These are phyloP conservation scores for Psophia crepitans DNA, from an alignment of 2,113 vertebrate species.

Conservation along the genomic window DNA sequence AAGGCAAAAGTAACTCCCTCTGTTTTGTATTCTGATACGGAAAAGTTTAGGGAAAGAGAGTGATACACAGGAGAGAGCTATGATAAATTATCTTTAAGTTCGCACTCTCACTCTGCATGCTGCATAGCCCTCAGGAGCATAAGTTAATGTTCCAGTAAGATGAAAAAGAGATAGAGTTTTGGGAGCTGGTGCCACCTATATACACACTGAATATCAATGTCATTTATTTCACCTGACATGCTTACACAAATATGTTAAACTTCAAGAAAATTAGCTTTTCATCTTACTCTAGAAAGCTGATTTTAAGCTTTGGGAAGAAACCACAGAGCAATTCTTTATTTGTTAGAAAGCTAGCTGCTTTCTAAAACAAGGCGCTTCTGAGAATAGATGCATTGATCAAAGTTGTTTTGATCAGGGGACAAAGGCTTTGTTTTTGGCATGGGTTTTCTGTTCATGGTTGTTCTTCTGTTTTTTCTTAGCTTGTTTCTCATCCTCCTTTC, in stretches of 20 bases:
- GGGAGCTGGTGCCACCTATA: constrained; percentile 55
- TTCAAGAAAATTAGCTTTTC: constrained; percentile 68
- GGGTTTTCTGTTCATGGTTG: background rate
- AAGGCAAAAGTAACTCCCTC: background rate
- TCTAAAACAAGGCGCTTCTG: constrained; percentile 62
- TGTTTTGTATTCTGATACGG: background rate
- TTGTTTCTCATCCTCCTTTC: background rate
- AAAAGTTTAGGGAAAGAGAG: background rate
- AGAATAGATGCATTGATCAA: constrained; percentile 43
- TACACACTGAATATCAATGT: constrained; percentile 22
- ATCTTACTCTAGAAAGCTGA: constrained; percentile 63
- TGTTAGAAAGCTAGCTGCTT: constrained; percentile 59
- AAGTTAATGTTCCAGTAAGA: constrained; percentile 66
- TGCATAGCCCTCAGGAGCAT: constrained; percentile 46
- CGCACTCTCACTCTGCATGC: constrained; percentile 20
- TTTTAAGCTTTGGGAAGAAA: constrained; percentile 60
- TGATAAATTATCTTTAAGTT: constrained; percentile 46
- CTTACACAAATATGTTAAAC: constrained; percentile 52
- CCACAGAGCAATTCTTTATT: constrained; percentile 52
- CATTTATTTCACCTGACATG: constrained; percentile 63
- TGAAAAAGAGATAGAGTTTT: constrained; percentile 53
- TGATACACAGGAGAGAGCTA: background rate
- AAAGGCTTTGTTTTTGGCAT: background rate
- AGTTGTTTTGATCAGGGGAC: constrained; percentile 19
- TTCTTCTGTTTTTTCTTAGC: background rate